phyloP scores from a whole-genome alignment of 2,888 invertebrate genomes.

The Glyphotaelius pellucidus region DNA sequence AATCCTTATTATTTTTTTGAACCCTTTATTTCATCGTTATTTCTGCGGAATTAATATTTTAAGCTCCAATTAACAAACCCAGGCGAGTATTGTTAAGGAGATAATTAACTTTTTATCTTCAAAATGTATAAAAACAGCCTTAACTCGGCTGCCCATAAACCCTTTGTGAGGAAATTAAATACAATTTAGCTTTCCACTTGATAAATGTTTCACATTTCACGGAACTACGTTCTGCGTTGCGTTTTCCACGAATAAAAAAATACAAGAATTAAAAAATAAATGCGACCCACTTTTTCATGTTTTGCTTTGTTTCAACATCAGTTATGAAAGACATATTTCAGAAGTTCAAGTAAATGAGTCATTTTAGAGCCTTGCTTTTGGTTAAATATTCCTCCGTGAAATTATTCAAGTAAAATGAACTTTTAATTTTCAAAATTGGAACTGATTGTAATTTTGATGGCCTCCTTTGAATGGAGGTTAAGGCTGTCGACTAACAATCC shows the following conservation, averaged over 20 bases:
- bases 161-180: conserved; percentile 28
- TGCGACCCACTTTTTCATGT: neutral
- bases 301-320: neutral
- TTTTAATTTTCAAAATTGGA: no score
- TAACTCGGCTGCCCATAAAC: neutral
- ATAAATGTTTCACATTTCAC: conserved; percentile 17
- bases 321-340: no score
- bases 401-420: no score
- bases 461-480: no score
- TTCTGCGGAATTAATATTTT: neutral
- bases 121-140: conserved; percentile 30
- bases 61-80: conserved; percentile 35
- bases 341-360: no score
- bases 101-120: conserved; percentile 43
- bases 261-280: neutral
- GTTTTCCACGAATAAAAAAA: neutral
- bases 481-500: no score
- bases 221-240: neutral
- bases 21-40: neutral
- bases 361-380: no score
- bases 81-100: conserved; percentile 29
- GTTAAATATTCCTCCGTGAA: no score
- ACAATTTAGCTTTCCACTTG: neutral
- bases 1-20: neutral
- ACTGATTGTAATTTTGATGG: no score